These are phyloP conservation scores for Echinometra lucunter DNA, from an alignment of 53 echinoderm and acorn worm genomes.

Conservation along the genomic window DNA sequence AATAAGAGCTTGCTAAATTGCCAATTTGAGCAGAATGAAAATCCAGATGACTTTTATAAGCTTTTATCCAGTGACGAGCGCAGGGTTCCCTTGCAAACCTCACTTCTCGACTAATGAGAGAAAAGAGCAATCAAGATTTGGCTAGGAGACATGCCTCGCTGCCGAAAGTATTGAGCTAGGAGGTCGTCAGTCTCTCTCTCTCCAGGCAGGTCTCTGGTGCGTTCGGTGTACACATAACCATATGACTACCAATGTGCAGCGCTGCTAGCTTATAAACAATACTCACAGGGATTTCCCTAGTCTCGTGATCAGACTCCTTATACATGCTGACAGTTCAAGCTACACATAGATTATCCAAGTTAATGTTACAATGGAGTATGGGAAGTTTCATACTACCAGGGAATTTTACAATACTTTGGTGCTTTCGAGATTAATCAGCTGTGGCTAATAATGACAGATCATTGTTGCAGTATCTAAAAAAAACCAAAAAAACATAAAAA, in stretches of 20 bases:
- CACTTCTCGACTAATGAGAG: constrained; percentile 37
- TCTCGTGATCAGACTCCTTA: background rate
- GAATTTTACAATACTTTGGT: background rate
- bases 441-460: background rate
- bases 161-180: constrained; percentile 15
- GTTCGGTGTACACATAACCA: constrained; percentile 2
- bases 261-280: constrained; percentile 53
- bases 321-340: background rate
- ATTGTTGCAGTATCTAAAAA: background rate
- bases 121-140: background rate
- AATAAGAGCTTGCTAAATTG: constrained; percentile 10
- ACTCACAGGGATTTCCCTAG: constrained; percentile 8
- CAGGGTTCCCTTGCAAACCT: background rate
- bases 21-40: constrained; percentile 45
- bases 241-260: constrained; percentile 29
- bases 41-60: constrained; percentile 27
- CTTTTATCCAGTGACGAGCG: constrained; percentile 29
- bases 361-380: background rate
- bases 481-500: too few relatives aligned
- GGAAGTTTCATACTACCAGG: background rate
- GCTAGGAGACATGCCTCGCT: background rate
- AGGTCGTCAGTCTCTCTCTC: background rate
- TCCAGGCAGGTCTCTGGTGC: constrained; percentile 17
- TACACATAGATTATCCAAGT: background rate
- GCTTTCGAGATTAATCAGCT: background rate